Evolutionary conservation across 2,888 invertebrate genomes (phyloP).

Genomic region (Criorhina ranunculi): DNA sequence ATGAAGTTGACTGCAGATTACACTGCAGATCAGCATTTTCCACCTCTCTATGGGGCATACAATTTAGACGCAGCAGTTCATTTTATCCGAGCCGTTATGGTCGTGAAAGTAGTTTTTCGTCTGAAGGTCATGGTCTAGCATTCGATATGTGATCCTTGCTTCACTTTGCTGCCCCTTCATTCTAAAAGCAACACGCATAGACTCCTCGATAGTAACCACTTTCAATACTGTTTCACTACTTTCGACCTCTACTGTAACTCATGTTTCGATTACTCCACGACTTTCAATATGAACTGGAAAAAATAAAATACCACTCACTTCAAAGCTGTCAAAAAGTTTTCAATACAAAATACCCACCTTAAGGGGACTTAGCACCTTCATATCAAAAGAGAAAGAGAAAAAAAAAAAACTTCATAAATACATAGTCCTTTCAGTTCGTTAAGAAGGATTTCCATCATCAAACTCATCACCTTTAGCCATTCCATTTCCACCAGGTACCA

Average conservation of each 20-base stretch:
- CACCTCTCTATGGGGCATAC: too few relatives aligned
- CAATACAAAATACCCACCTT: constrained; percentile 40
- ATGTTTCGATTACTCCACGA: not conserved
- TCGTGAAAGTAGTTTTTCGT: too few relatives aligned
- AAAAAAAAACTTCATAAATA: not conserved
- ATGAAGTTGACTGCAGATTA: too few relatives aligned
- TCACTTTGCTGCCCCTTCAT: too few relatives aligned
- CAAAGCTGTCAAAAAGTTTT: constrained; percentile 34
- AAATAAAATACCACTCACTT: not conserved
- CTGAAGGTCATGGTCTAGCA: too few relatives aligned
- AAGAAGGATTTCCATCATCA: constrained; percentile 27
- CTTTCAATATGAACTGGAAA: not conserved
- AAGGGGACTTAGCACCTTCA: constrained; percentile 18
- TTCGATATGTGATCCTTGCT: too few relatives aligned
- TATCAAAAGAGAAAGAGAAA: not conserved
- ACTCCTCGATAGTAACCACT: too few relatives aligned
- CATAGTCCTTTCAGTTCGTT: not conserved
- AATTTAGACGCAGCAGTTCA: too few relatives aligned
- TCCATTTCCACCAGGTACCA: not conserved
- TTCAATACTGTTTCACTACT: too few relatives aligned
- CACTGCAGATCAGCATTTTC: too few relatives aligned
- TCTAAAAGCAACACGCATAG: too few relatives aligned
- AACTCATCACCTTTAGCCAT: constrained; percentile 11
- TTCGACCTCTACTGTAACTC: not conserved
- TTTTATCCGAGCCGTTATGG: too few relatives aligned